Percentiles rank a stretch among this genome's conserved stretches.
Evolutionary conservation across 1,140 invertebrate species (phyloP).

Genomic region (Ceratitis capitata): DNA sequence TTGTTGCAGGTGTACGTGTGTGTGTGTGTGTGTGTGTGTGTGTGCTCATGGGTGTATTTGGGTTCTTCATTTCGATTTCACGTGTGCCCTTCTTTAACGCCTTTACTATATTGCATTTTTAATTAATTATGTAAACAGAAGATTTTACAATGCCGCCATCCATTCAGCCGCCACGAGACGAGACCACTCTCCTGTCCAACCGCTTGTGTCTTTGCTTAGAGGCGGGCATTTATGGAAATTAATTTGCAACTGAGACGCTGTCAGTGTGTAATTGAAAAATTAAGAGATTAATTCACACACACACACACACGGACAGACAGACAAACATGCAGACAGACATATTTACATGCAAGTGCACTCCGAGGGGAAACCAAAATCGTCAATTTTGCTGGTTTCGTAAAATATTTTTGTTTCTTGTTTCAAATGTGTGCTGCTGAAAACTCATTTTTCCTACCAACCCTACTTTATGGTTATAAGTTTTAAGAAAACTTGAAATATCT

Average conservation of each 20-base stretch:
- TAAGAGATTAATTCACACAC: conserved; percentile 9
- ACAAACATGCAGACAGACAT: not conserved
- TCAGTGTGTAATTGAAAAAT: conserved; percentile 29
- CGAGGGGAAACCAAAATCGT: not conserved
- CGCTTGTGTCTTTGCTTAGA: conserved; percentile 34
- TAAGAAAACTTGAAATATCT: too few species aligned
- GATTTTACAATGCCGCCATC: conserved; percentile 45
- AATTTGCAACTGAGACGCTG: conserved; percentile 59
- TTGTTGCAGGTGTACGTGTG: not conserved
- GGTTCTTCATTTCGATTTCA: conserved; percentile 1
- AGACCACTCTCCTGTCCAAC: conserved; percentile 17
- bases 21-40: not conserved
- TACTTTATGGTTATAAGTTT: too few species aligned
- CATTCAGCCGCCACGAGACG: not conserved
- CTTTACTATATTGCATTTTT: conserved; percentile 54
- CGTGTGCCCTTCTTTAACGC: conserved; percentile 36
- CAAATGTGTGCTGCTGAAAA: too few species aligned
- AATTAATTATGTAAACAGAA: conserved; percentile 65
- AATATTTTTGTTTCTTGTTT: too few species aligned
- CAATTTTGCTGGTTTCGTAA: conserved; percentile 12
- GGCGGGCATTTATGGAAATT: conserved; percentile 58
- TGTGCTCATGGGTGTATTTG: not conserved
- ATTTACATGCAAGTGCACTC: too few species aligned
- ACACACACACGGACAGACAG: not conserved
- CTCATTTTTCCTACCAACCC: too few species aligned